phyloP scores from a whole-genome alignment of 2,113 vertebrate species.

The Cichladusa arquata region DNA sequence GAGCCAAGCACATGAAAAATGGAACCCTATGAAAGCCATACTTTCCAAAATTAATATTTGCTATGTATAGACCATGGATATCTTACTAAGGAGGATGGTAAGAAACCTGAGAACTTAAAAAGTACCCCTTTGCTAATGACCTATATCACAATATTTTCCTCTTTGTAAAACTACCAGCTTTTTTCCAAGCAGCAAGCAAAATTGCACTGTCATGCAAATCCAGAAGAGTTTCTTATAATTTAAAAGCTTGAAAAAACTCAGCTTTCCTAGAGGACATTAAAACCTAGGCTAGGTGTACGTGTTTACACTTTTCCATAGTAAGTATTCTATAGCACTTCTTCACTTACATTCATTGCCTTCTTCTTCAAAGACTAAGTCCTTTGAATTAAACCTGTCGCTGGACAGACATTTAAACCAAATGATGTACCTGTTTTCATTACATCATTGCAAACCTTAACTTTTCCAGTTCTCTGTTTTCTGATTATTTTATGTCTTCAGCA shows the following conservation, averaged over 20 bases:
- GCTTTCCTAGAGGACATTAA: not conserved
- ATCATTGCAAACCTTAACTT: not conserved
- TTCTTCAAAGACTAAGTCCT: not conserved
- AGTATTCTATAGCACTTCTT: not conserved
- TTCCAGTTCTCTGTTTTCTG: not conserved
- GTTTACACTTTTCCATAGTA: not conserved
- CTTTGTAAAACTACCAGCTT: not conserved
- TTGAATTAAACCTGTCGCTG: not conserved
- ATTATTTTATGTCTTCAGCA: not conserved
- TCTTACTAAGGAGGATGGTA: not conserved
- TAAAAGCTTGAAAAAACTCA: not conserved
- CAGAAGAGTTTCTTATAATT: not conserved
- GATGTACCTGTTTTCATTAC: not conserved
- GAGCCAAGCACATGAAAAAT: not conserved
- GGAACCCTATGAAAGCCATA: not conserved
- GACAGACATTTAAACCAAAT: not conserved
- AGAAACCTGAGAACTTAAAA: not conserved
- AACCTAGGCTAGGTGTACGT: accelerated
- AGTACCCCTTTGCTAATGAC: not conserved
- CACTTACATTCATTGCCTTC: not conserved
- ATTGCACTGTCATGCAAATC: not conserved
- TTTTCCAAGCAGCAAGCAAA: not conserved
- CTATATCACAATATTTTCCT: not conserved
- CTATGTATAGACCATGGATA: not conserved
- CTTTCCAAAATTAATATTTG: not conserved